Conservation (phyloP, 2,113 vertebrate genomes). For the Ramphastos sulfuratus region DNA sequence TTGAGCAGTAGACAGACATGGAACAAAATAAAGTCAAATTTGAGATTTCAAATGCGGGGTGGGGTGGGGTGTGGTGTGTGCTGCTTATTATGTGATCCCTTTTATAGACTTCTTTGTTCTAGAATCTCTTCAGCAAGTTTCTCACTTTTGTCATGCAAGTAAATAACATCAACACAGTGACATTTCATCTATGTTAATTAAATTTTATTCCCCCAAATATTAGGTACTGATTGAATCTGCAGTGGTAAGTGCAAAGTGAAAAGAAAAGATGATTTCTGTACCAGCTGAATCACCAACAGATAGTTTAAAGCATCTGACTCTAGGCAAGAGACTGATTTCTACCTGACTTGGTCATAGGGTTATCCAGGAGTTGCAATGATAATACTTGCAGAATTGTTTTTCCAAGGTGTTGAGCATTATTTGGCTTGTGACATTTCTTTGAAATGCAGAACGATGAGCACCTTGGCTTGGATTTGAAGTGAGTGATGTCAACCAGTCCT, state of each 20-base stretch:
- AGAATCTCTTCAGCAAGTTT: neutral
- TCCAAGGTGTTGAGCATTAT: neutral
- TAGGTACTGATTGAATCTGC: neutral
- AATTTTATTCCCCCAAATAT: neutral
- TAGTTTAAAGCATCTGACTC: neutral
- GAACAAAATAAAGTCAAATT: neutral
- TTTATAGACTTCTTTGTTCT: neutral
- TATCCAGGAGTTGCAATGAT: neutral
- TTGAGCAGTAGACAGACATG: slow-evolving; percentile 29
- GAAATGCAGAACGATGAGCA: neutral
- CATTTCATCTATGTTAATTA: neutral
- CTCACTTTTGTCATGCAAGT: neutral
- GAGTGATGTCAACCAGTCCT: neutral
- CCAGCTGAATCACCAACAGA: neutral
- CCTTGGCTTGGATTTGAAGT: neutral
- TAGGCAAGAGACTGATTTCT: neutral
- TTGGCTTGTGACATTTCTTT: neutral
- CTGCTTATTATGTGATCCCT: neutral
- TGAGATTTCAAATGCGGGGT: neutral
- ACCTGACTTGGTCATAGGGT: neutral
- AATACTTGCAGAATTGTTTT: neutral
- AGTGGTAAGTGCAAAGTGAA: neutral
- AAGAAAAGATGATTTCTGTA: neutral
- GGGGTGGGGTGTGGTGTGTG: too few relatives aligned
- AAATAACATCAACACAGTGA: neutral